These are phyloP conservation scores for Deroptyus accipitrinus DNA, from an alignment of 2,113 vertebrate genomes.

Conservation along the genomic window DNA sequence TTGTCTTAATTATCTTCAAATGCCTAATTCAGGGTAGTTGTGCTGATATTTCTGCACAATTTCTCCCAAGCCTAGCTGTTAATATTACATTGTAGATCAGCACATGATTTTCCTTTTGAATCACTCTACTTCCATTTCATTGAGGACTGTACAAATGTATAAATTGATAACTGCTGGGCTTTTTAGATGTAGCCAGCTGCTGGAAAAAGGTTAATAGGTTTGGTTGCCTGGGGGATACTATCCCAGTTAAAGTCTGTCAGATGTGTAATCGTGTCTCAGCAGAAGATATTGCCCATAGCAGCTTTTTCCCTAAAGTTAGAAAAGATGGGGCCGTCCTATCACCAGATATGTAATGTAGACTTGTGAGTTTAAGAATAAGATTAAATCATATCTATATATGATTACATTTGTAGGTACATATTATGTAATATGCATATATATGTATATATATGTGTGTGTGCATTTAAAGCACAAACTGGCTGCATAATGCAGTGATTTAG, in stretches of 20 bases:
- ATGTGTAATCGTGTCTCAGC: slow-evolving; percentile 23
- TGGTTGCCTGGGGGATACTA: slow-evolving; percentile 37
- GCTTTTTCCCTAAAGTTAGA: background rate
- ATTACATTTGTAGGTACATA: background rate
- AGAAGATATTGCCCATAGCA: background rate
- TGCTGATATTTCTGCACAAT: background rate
- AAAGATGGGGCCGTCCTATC: background rate
- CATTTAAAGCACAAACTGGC: background rate
- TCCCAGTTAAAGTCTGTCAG: slow-evolving; percentile 28
- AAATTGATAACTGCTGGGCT: slow-evolving; percentile 31
- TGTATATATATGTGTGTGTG: background rate
- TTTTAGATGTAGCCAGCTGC: slow-evolving; percentile 39
- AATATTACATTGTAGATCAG: slow-evolving; percentile 6
- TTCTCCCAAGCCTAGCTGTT: background rate
- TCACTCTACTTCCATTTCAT: slow-evolving; percentile 1
- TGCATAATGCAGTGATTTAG: background rate
- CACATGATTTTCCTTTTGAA: slow-evolving; percentile 18
- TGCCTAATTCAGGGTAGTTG: background rate
- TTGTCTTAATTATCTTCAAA: background rate
- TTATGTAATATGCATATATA: background rate
- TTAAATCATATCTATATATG: background rate
- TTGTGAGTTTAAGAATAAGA: background rate
- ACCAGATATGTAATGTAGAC: background rate
- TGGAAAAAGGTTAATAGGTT: slow-evolving; percentile 60
- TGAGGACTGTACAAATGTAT: slow-evolving; percentile 29